Percentiles rank a stretch among this genome's conserved stretches.
phyloP scores from a whole-genome alignment of 2,797 vertebrate genomes.

The Tapera naevia region DNA sequence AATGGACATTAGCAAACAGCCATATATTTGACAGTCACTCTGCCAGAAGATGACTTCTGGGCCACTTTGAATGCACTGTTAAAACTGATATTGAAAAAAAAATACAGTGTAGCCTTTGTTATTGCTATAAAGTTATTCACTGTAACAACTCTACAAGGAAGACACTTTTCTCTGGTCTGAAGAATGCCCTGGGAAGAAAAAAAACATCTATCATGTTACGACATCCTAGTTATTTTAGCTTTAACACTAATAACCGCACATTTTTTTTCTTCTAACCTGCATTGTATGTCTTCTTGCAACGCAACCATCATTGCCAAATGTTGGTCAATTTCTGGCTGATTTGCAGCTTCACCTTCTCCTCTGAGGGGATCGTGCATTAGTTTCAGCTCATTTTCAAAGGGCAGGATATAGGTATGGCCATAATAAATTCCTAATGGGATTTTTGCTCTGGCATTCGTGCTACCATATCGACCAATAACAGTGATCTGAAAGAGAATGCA shows the following conservation, averaged over 20 bases:
- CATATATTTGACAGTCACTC: not conserved
- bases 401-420: conserved; percentile 96
- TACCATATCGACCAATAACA: conserved; percentile 97
- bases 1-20: not conserved
- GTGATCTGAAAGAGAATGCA: conserved; percentile 84
- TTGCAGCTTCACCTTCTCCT: conserved; percentile 89
- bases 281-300: conserved; percentile 97
- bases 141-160: not conserved
- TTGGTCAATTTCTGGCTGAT: conserved; percentile 94
- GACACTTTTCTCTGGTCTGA: not conserved
- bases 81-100: not conserved
- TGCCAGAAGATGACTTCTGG: not conserved
- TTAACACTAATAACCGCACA: not conserved
- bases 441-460: conserved; percentile 98
- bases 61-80: not conserved
- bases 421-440: conserved; percentile 98
- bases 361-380: conserved; percentile 94
- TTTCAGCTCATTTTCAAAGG: conserved; percentile 97
- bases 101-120: not conserved
- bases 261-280: conserved; percentile 83
- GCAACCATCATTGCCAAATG: conserved; percentile 98
- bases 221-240: not conserved
- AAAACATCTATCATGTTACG: not conserved
- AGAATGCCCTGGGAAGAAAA: not conserved
- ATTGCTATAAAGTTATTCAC: not conserved